Conservation (phyloP, 2,113 vertebrate species). For the Irena cyanogastra region DNA sequence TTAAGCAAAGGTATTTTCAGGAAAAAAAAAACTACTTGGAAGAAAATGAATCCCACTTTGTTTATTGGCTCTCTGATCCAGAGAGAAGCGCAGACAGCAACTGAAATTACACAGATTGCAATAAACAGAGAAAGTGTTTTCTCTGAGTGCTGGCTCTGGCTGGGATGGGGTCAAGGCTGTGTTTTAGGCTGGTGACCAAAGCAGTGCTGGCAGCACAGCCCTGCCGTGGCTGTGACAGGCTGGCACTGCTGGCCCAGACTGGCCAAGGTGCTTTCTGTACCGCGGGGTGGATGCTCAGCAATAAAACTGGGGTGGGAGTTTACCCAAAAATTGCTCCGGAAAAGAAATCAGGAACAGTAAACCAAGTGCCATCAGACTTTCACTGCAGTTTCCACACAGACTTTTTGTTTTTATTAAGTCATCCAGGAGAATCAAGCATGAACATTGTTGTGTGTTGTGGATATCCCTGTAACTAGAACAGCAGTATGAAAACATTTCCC, state of each 20-base stretch:
- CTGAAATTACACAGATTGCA: background rate
- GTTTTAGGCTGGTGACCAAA: background rate
- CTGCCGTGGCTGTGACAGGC: background rate
- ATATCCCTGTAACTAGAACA: background rate
- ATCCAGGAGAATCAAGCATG: background rate
- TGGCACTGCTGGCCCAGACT: background rate
- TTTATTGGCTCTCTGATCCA: background rate
- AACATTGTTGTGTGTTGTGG: background rate
- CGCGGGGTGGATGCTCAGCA: rapidly evolving
- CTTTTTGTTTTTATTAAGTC: background rate
- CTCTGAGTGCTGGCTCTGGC: background rate
- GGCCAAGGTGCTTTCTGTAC: background rate
- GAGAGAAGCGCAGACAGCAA: background rate
- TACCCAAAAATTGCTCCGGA: background rate
- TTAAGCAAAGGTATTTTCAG: background rate
- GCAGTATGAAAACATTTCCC: background rate
- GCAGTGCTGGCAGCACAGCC: background rate
- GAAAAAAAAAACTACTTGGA: background rate
- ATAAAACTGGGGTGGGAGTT: background rate
- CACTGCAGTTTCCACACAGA: background rate
- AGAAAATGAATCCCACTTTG: background rate
- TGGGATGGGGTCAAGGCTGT: background rate
- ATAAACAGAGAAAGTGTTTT: background rate
- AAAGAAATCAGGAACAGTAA: background rate
- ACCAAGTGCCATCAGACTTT: background rate